A percentile compares a stretch with the other conserved stretches of the same genome.
Conservation (phyloP, 1,140 invertebrate species). For the Papilio polyxenes region DNA sequence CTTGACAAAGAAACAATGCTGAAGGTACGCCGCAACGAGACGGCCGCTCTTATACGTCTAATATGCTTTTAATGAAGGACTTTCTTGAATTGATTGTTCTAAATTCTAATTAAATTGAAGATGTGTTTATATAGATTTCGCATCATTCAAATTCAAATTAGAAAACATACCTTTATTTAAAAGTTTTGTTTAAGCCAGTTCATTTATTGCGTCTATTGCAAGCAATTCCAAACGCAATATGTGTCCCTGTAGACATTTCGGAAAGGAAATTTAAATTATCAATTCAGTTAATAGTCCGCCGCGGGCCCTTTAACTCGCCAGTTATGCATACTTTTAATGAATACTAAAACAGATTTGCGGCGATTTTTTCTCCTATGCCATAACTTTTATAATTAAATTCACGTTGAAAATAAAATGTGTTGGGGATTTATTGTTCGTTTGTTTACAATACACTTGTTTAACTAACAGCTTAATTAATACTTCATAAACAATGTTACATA, state of each 20-base stretch:
- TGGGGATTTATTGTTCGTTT: background rate
- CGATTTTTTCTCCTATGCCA: slow-evolving; percentile 1
- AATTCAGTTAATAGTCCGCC: slow-evolving; percentile 35
- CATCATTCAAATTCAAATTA: background rate
- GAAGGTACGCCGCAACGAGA: slow-evolving; percentile 52
- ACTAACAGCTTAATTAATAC: background rate
- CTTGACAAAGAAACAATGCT: slow-evolving; percentile 68
- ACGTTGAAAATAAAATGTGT: slow-evolving; percentile 11
- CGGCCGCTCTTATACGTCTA: slow-evolving; percentile 38
- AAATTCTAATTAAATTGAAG: background rate
- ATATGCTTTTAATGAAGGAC: slow-evolving; percentile 23
- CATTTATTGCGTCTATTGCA: slow-evolving; percentile 22
- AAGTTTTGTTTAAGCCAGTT: background rate
- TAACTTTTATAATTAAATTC: slow-evolving; percentile 12
- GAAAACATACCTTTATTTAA: background rate
- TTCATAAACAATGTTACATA: background rate
- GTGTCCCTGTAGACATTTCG: slow-evolving; percentile 23
- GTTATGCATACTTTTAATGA: slow-evolving; percentile 38
- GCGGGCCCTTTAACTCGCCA: slow-evolving; percentile 32
- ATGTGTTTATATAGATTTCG: background rate
- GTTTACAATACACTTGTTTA: background rate
- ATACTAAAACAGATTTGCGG: slow-evolving; percentile 32
- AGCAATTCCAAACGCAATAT: slow-evolving; percentile 28
- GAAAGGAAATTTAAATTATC: slow-evolving; percentile 38
- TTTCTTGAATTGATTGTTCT: slow-evolving; percentile 9